Conservation (phyloP, 1,140 invertebrate species). For the Drosophila nigrodunni region DNA sequence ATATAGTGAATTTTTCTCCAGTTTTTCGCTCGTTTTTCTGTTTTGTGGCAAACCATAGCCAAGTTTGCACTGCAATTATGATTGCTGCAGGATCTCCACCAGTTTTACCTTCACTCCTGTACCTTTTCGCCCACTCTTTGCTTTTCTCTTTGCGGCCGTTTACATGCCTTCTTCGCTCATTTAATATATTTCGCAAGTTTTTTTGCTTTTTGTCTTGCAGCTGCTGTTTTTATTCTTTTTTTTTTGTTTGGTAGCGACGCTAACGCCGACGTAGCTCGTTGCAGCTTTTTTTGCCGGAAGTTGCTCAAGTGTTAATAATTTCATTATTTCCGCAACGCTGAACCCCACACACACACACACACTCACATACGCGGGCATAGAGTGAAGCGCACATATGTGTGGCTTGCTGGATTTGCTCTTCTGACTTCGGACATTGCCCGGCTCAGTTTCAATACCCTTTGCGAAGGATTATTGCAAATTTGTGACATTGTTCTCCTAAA, state of each 20-base stretch:
- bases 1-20: slow-evolving; percentile 14
- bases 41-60: slow-evolving; percentile 62
- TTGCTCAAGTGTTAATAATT: slow-evolving; percentile 84
- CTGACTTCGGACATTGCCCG: slow-evolving; percentile 64
- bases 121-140: neutral
- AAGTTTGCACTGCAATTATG: slow-evolving; percentile 81
- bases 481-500: neutral
- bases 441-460: slow-evolving; percentile 37
- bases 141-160: slow-evolving; percentile 61
- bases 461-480: neutral
- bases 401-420: slow-evolving; percentile 63
- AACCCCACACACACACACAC: slow-evolving; percentile 42
- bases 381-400: slow-evolving; percentile 45
- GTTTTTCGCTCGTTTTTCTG: slow-evolving; percentile 33
- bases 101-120: neutral
- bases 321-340: slow-evolving; percentile 79
- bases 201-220: slow-evolving; percentile 48
- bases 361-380: slow-evolving; percentile 19
- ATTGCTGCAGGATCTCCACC: slow-evolving; percentile 42
- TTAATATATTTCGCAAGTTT: slow-evolving; percentile 77
- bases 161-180: slow-evolving; percentile 80
- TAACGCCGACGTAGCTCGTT: slow-evolving; percentile 38
- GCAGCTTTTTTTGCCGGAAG: slow-evolving; percentile 78
- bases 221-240: slow-evolving; percentile 18
- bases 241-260: slow-evolving; percentile 40